Evolutionary conservation across 2,113 vertebrate genomes (phyloP).

Genomic region (Quiscalus mexicanus): DNA sequence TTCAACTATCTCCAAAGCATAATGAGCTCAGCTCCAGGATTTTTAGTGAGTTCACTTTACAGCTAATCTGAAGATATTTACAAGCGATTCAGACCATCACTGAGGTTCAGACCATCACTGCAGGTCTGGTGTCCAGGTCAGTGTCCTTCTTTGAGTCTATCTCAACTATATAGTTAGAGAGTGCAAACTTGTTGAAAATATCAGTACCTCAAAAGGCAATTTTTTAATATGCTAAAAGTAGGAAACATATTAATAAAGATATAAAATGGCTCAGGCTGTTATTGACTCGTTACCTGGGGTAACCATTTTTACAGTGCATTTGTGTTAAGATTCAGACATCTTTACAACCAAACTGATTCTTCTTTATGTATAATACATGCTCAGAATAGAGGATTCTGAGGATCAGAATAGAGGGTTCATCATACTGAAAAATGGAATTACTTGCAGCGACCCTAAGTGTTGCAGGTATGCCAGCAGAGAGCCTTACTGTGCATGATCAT

Average conservation of each 20-base stretch:
- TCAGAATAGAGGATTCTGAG: not conserved
- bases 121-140: not conserved
- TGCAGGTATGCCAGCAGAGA: not conserved
- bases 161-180: not conserved
- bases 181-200: not conserved
- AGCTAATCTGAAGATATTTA: not conserved
- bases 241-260: not conserved
- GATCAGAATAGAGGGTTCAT: not conserved
- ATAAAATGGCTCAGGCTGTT: not conserved
- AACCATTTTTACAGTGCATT: not conserved
- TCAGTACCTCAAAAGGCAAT: not conserved
- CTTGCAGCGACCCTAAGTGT: not conserved
- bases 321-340: not conserved
- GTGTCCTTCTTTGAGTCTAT: not conserved
- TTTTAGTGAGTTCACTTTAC: not conserved
- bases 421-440: not conserved
- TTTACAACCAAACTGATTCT: not conserved
- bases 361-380: not conserved
- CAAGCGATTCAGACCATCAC: not conserved
- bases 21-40: not conserved
- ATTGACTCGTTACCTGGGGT: not conserved
- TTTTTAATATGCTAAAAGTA: not conserved
- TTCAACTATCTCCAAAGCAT: not conserved
- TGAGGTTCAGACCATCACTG: not conserved
- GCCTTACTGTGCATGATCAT: not conserved